A percentile compares a stretch with the other conserved stretches of the same genome.
These are phyloP conservation scores for Paragorgia papillata DNA, from an alignment of 92 coral and sea anemone genomes.

Conservation along the genomic window DNA sequence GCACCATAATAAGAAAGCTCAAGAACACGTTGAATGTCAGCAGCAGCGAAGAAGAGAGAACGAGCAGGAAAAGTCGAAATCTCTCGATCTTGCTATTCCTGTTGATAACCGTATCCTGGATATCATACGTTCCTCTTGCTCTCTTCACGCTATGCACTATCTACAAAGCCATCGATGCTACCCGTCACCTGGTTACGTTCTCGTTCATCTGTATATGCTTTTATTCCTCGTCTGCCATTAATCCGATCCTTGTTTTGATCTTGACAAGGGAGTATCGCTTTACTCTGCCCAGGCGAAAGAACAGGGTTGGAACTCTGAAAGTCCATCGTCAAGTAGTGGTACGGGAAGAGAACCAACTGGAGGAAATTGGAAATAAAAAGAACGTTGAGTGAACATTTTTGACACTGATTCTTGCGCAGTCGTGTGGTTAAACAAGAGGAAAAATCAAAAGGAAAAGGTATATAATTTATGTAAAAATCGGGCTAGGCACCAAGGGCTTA, in stretches of 20 bases:
- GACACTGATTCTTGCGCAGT: no score
- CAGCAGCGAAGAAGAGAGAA: not conserved
- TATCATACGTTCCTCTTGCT: conserved; percentile 15
- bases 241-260: conserved; percentile 33
- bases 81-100: not conserved
- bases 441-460: no score
- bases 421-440: no score
- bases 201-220: not conserved
- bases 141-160: not conserved
- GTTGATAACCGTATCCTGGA: conserved; percentile 24
- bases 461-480: no score
- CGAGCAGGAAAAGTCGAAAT: conserved; percentile 12
- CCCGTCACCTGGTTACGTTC: not conserved
- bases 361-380: no score
- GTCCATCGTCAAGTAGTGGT: no score
- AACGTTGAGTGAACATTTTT: no score
- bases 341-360: no score
- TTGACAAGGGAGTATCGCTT: conserved; percentile 13
- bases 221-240: conserved; percentile 7
- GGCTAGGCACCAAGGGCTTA: no score
- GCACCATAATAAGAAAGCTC: not conserved
- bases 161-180: not conserved
- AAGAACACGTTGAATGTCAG: not conserved
- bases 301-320: not conserved
- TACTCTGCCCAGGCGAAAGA: not conserved